Conservation (phyloP, 2,113 vertebrate genomes). For the Ophthalmotilapia sp. region DNA sequence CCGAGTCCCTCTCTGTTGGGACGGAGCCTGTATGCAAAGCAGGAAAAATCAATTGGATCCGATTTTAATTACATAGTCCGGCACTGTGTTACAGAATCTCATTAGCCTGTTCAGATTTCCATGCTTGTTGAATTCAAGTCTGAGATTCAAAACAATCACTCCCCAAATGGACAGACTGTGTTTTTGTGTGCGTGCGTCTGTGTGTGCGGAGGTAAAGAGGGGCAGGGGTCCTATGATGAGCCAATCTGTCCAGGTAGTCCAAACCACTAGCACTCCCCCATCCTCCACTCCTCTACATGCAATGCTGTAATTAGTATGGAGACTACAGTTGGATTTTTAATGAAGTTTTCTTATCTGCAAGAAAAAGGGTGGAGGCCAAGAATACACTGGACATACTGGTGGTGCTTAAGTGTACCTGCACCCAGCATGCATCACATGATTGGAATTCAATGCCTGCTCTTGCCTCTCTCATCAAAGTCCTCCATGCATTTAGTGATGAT, state of each 20-base stretch:
- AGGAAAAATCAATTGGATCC: conserved; percentile 44
- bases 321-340: conserved; percentile 12
- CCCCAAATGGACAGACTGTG: background rate
- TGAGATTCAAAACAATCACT: conserved; percentile 24
- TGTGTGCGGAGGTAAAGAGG: background rate
- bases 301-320: conserved; percentile 21
- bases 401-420: conserved; percentile 5
- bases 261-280: background rate
- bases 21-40: conserved; percentile 16
- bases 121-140: conserved; percentile 42
- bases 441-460: conserved; percentile 39
- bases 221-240: background rate
- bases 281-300: background rate
- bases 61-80: conserved; percentile 45
- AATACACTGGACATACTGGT: background rate
- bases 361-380: background rate
- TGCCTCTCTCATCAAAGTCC: conserved; percentile 29
- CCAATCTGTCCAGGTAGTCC: background rate
- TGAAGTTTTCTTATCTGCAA: conserved; percentile 46
- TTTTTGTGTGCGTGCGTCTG: background rate
- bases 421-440: background rate
- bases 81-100: conserved; percentile 25
- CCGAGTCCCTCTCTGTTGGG: background rate
- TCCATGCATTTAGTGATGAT: conserved; percentile 34
- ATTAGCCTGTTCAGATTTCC: conserved; percentile 43